Evolutionary conservation across 2,113 vertebrate species (phyloP).

Genomic region (Myodes glareolus): DNA sequence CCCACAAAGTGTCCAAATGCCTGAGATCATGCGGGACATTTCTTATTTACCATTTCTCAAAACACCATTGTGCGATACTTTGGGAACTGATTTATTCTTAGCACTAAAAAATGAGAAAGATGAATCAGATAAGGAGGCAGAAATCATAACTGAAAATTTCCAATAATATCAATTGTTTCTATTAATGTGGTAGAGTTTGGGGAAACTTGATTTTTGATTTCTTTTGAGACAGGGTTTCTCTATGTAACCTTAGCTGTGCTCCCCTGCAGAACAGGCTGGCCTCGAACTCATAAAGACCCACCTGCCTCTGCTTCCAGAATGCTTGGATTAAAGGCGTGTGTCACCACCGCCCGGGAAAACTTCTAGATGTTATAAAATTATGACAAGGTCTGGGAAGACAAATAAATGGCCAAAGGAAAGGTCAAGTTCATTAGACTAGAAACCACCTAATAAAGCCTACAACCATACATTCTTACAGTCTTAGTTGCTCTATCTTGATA

Average conservation of each 20-base stretch:
- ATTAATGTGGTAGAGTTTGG: neutral
- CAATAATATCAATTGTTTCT: neutral
- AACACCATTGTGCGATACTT: neutral
- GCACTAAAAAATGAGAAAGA: constrained; percentile 7
- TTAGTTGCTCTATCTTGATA: neutral
- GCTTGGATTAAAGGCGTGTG: too few relatives aligned
- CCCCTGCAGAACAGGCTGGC: too few relatives aligned
- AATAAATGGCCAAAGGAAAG: constrained; percentile 15
- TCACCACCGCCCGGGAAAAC: neutral
- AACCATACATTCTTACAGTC: neutral
- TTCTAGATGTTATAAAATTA: neutral
- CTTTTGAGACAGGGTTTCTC: too few relatives aligned
- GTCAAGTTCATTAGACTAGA: neutral
- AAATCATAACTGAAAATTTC: neutral
- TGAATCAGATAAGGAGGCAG: neutral
- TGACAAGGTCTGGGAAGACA: neutral
- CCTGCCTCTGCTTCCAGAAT: too few relatives aligned
- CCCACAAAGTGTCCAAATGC: neutral
- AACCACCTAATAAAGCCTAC: neutral
- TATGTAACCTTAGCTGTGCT: too few relatives aligned
- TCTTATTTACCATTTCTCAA: neutral
- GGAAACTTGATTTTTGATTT: neutral
- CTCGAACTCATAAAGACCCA: too few relatives aligned
- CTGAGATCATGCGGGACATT: neutral
- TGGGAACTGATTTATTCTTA: neutral